Conservation (phyloP, 2,888 invertebrate species). For the Priocnemis perturbator region DNA sequence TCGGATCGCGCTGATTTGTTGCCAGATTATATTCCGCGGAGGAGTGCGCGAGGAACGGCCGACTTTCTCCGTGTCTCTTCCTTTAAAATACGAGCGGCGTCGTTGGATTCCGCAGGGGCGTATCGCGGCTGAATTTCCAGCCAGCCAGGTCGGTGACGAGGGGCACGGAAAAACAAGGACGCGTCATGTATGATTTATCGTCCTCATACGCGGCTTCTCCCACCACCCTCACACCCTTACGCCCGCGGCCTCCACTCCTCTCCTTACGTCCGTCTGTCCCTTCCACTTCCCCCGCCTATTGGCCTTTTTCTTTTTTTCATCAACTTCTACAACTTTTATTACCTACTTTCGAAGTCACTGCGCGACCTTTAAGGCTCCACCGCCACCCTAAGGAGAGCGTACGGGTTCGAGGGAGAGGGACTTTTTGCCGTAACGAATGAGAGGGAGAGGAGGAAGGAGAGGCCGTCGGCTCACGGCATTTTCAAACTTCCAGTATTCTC, state of each 20-base stretch:
- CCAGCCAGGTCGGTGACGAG: neutral
- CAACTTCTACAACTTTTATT: slow-evolving; percentile 52
- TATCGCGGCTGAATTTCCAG: no score
- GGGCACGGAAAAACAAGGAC: slow-evolving; percentile 41
- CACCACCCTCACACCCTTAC: neutral
- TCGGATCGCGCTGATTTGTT: slow-evolving; percentile 26
- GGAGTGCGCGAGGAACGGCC: neutral
- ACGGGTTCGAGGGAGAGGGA: slow-evolving; percentile 19
- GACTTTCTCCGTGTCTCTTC: neutral
- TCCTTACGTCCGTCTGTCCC: neutral
- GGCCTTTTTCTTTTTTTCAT: slow-evolving; percentile 22
- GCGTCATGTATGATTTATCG: slow-evolving; percentile 53
- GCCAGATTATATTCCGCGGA: slow-evolving; percentile 16
- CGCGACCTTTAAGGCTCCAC: slow-evolving; percentile 51
- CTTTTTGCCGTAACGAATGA: slow-evolving; percentile 21
- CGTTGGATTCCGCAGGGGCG: no score
- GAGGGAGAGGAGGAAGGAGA: neutral
- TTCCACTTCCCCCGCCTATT: neutral
- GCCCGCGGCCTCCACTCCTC: slow-evolving; percentile 4
- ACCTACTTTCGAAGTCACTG: slow-evolving; percentile 55
- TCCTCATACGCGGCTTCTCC: slow-evolving; percentile 24
- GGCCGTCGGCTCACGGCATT: slow-evolving; percentile 35
- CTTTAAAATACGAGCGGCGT: slow-evolving; percentile 4
- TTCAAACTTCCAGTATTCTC: slow-evolving; percentile 45
- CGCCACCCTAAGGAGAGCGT: slow-evolving; percentile 22